phyloP scores from a whole-genome alignment of 2,888 invertebrate species.

The Oscheius sp. region DNA sequence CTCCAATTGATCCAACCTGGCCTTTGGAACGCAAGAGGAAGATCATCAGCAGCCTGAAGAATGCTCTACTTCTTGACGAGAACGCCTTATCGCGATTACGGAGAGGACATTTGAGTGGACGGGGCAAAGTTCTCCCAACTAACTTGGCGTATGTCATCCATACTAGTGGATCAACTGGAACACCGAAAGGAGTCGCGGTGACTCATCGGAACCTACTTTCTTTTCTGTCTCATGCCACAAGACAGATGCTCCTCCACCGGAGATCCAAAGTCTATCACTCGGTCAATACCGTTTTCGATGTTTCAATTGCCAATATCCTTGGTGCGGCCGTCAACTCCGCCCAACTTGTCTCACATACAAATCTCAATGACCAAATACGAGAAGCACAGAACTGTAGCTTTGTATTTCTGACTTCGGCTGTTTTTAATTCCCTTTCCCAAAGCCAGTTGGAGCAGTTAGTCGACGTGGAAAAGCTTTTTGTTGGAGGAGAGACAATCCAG shows the following conservation, averaged over 20 bases:
- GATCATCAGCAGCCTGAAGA: not conserved
- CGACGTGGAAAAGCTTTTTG: slow-evolving; percentile 50
- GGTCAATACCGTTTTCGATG: slow-evolving; percentile 68
- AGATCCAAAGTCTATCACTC: slow-evolving; percentile 53
- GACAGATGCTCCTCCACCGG: slow-evolving; percentile 48
- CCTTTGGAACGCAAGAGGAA: slow-evolving; percentile 41
- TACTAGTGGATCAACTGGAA: slow-evolving; percentile 69
- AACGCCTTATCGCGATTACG: not conserved
- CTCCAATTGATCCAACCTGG: slow-evolving; percentile 57
- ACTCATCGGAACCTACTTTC: slow-evolving; percentile 48
- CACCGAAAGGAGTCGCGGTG: slow-evolving; percentile 68
- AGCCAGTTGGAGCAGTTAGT: slow-evolving; percentile 44
- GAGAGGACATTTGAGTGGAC: not conserved
- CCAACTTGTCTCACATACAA: slow-evolving; percentile 40
- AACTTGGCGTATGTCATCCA: slow-evolving; percentile 63
- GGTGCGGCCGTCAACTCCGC: slow-evolving; percentile 54
- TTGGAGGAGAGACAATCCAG: slow-evolving; percentile 66
- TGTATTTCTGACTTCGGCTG: slow-evolving; percentile 63
- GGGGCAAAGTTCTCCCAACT: not conserved
- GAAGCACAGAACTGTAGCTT: slow-evolving; percentile 38
- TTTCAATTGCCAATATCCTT: slow-evolving; percentile 66
- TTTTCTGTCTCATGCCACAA: slow-evolving; percentile 56
- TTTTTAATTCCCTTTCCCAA: slow-evolving; percentile 60
- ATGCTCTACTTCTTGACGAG: not conserved
- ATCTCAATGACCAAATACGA: not conserved